Base-by-base conservation (phyloP, 2,113 vertebrate genomes). In the Osmerus eperlanus region DNA sequence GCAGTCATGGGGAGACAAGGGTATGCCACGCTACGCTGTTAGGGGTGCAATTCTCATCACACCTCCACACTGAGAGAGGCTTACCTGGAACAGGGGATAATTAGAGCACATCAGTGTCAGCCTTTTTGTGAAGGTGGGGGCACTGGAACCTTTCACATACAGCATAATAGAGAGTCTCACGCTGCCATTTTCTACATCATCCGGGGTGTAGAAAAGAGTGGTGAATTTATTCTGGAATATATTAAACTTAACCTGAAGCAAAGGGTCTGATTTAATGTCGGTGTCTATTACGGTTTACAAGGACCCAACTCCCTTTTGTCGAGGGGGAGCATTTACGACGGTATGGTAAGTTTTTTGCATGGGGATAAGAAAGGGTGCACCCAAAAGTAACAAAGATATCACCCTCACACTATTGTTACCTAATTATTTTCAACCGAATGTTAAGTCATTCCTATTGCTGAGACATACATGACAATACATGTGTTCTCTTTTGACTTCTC, bases 101-200 rank as follows among this genome's bases (percentile, higher is more conserved):
- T 88, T 85, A 87, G 68, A 81, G 72, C 70, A 71, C 73, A 87
- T 88, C 84, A 84, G 69, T 74, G 70, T 83, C 78, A 73, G 65
- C 68, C 58, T 81, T 25, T 59, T 47, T 25, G 21, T 23, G 41
- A 16, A 53, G 62, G 62, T n/a, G 67, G 9, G n/a, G 82, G 67
- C 55, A 77, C 41, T 70, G 60, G 76, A 25, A 4, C 73, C 55
- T 59, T 67, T 78, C 61, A 75, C 2, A 4, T 3, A 28, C 60
- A 73, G 51, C 54, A 58, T 79, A 29, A 59, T 55, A 67, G 80
- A 75, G 68, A 53, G 65, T 71, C 41, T 76, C 68, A 55, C 41
- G 55, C 62, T 75, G 59, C 59, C 69, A 70, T 54, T 47, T 77
- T 28, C 52, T 66, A 76, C 41, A 70, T 41, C 66, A 71, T 79